Evolutionary conservation across 2,797 vertebrate species (phyloP), one percentile per base, ranked within the genome.

Genomic region (Takifugu rubripes): DNA sequence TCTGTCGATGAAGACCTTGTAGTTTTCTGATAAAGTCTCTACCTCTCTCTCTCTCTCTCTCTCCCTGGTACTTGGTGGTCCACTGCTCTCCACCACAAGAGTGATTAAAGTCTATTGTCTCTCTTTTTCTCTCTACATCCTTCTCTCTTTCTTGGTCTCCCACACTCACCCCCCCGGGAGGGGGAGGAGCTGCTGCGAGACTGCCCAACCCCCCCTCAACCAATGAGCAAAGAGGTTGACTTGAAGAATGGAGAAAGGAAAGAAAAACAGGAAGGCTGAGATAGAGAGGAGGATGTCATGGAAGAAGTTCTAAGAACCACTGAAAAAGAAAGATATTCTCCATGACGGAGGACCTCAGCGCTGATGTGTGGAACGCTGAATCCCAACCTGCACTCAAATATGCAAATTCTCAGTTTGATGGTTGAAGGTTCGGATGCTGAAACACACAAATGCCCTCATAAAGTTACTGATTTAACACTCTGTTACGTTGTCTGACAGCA

Each of bases 71-170:
- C 42, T 83, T 61, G 54, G 68, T 69, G 42, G 53, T 80, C 73
- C 76, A 62, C 76, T 67, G 81, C 79, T 82, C 79, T 77, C 53
- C 51, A 70, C 79, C 87, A 83, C 84, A 86, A 64, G 79, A 87
- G 78, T 88, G 88, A 89, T 90, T 91, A 81, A 85, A 85, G 74
- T 81, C 86, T 90, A 86, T 91, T 91, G 87, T 91, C 79, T 84
- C 78, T 53, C 52, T 60, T 9, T 63, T 75, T 61, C 70, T 63
- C 44, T 72, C 49, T 54, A 26, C 42, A 17, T 61, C 64, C 31
- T 46, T 61, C 53, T 33, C 54, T 62, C 51, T 40, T 31, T 14
- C 31, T 26, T 26, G 61, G 54, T 69, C 72, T 77, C 72, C 64
- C 59, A 60, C 81, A 64, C 76, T 72, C 65, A 72, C 68, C 63